Base-by-base conservation (phyloP, 2,797 vertebrate species). In the Enteromius fasciolatus region DNA sequence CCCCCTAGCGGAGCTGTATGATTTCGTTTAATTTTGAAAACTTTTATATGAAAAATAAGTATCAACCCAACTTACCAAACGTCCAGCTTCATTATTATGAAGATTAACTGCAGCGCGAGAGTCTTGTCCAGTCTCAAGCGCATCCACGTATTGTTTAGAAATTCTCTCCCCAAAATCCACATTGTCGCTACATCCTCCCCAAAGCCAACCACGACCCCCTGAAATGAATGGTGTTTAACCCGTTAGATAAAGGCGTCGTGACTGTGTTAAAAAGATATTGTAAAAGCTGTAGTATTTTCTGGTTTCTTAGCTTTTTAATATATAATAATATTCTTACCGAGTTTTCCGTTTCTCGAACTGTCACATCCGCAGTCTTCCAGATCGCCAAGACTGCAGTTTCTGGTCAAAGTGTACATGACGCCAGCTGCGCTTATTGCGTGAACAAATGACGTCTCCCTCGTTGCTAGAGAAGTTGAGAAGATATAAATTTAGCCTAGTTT, bases 171-270 rank as follows among this genome's bases (percentile, higher is more conserved):
- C 98, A 88, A 99, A 99, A 50, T 96, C 97, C 73, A 96, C 95
- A 1, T 99, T 98, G 88, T 99, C 97, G 1, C 97, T 99, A 92
- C 98, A 99, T 72, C 98, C 98, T 90, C 97, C 98, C 98, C 98
- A 99, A 77, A 99, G 94, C 98, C 98, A 99, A 3, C 97, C 97
- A 87, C 92, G 95, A 76, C 98, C 98, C 80, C 98, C 98, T 99
- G 86, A 23, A 48, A 64, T 17, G 7, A 64, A 75, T 5, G 33
- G 44, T 25, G 39, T 50, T 20, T 9, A 54, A 7, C 75, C 9
- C 17, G 41, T 63, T 52, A 11, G 41, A 28, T 36, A 20, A 61
- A 36, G n/a, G 54, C 54, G 11, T n/a, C 39, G 12, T 23, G 44
- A 31, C 20, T 44, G 8, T 10, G 33, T 23, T 59, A 76, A 25